Evolutionary conservation across 2,888 invertebrate species (phyloP).

Genomic region (Eristalis arbustorum): DNA sequence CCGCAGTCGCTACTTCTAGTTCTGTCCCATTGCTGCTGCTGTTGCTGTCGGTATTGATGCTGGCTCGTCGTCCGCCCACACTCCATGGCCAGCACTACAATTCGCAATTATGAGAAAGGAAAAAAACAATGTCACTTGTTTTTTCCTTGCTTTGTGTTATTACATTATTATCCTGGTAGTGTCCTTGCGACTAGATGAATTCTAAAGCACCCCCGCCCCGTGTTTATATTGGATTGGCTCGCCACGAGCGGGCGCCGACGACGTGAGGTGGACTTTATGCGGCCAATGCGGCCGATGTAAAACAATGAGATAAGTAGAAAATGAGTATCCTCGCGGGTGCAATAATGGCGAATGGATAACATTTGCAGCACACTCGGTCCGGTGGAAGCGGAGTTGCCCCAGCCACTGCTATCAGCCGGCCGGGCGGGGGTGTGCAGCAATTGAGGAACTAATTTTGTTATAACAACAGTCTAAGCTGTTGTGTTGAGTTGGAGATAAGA

Average conservation of each 20-base stretch:
- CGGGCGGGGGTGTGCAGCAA: conserved; percentile 24
- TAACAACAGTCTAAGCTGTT: conserved; percentile 49
- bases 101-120: conserved; percentile 49
- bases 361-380: conserved; percentile 42
- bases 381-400: background rate
- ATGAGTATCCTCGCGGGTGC: conserved; percentile 67
- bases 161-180: conserved; percentile 39
- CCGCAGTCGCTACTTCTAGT: background rate
- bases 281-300: conserved; percentile 68
- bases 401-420: background rate
- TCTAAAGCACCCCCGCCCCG: conserved; percentile 26
- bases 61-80: background rate
- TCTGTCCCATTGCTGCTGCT: background rate
- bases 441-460: conserved; percentile 66
- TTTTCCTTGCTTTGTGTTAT: conserved; percentile 9
- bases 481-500: conserved; percentile 55
- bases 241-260: conserved; percentile 37
- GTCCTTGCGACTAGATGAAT: conserved; percentile 44
- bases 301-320: conserved; percentile 71
- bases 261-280: conserved; percentile 50
- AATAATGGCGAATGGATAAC: conserved; percentile 59
- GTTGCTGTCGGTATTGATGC: background rate
- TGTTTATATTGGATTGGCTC: conserved; percentile 51
- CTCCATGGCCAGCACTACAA: conserved; percentile 7
- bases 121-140: conserved; percentile 12